A percentile compares a stretch with the other conserved stretches of the same genome.
Conservation (phyloP, 2,797 vertebrate genomes). For the Rhabdomys pumilio region DNA sequence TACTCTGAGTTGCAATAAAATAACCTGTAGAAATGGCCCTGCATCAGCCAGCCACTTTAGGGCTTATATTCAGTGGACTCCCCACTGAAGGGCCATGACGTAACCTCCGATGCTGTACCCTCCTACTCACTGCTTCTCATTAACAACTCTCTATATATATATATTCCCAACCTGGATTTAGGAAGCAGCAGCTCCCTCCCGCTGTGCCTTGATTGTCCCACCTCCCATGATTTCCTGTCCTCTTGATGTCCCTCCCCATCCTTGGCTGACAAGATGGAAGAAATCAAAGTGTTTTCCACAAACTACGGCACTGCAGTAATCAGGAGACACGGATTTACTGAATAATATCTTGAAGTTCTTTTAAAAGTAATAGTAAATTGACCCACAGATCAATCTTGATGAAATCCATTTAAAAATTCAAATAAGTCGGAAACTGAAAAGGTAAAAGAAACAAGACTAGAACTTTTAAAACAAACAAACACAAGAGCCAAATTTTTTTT, state of each 20-base stretch:
- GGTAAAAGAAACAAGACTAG: neutral
- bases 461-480: neutral
- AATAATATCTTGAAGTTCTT: slow-evolving; percentile 30
- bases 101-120: neutral
- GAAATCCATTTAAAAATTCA: slow-evolving; percentile 39
- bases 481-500: neutral
- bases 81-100: neutral
- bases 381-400: neutral
- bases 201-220: neutral
- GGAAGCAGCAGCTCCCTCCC: neutral
- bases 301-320: neutral
- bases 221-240: neutral
- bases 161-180: neutral
- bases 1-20: neutral
- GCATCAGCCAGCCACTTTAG: neutral
- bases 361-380: neutral
- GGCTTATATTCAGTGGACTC: neutral
- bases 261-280: neutral
- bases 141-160: neutral
- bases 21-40: neutral
- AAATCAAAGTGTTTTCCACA: slow-evolving; percentile 39
- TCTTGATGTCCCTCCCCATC: neutral
- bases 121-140: neutral
- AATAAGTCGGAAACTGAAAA: neutral
- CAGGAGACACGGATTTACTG: slow-evolving; percentile 23